Evolutionary conservation across 1,140 invertebrate genomes (phyloP), one percentile per base, ranked within the genome.

Genomic region (Bombus difficillimus): DNA sequence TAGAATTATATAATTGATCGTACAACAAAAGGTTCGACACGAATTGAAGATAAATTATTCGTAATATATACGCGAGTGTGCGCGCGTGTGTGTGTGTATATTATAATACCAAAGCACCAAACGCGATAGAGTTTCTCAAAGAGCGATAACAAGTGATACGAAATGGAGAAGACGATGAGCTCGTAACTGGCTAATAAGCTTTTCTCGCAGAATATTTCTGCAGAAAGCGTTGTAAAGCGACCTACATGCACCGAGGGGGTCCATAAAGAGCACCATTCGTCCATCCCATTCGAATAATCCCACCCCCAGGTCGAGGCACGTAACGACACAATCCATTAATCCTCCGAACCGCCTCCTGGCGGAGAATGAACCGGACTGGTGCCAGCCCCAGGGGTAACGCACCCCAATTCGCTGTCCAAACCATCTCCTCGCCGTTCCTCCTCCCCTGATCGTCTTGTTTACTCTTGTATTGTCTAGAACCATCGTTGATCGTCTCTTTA

Each of bases 401-500:
- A 91, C 87, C 90, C 92, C 89, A 92, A 92, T 93, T 92, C 85
- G 53, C 79, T 75, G 39, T 72, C 72, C 79, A 43, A 66, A 39
- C 87, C 59, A 93, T 92, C 93, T 94, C 94, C 86, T 83, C 68
- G 10, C 28, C 34, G 5, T 28, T 86, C 89, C 93, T 95, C 90
- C 43, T 83, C 47, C 87, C 94, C 94, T 95, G 92, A 85, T 95
- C 92, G 82, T 72, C 91, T 95, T 95, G 95, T 95, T 95, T 95
- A 95, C 94, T 92, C 90, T 94, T 94, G 92, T 95, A 95, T 95
- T 94, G 93, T 95, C 93, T 87, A 86, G 90, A 87, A 87, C 75
- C 69, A 34, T 59, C 64, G 62, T 79, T 28, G 59, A 64, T 41
- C 32, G 66, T 22, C 74, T 32, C 41, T 85, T 79, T 64, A 66